Conservation (phyloP, 2,888 invertebrate genomes). For the Acronicta leporina region DNA sequence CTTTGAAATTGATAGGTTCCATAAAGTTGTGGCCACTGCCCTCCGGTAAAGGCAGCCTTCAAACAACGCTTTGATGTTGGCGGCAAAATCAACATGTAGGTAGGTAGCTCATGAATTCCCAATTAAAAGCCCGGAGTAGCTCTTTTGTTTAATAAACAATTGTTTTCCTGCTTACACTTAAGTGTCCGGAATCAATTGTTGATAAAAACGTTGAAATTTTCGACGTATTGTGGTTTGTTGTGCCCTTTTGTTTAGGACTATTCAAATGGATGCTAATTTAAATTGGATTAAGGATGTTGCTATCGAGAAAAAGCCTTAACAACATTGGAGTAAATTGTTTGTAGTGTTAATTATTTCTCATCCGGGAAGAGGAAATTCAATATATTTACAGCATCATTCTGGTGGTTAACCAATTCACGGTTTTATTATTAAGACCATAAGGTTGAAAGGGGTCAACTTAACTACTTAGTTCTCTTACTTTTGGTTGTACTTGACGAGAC, state of each 20-base stretch:
- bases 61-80: conserved; percentile 54
- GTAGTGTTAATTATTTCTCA: not conserved
- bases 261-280: conserved; percentile 39
- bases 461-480: too few relatives aligned
- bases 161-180: conserved; percentile 29
- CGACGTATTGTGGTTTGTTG: conserved; percentile 20
- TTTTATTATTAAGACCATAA: too few relatives aligned
- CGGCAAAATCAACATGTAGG: conserved; percentile 49
- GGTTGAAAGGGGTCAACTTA: too few relatives aligned
- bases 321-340: not conserved
- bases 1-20: conserved; percentile 50
- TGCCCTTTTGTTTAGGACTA: conserved; percentile 20
- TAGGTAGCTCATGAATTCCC: conserved; percentile 49
- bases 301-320: not conserved
- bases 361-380: not conserved
- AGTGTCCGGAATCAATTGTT: conserved; percentile 42
- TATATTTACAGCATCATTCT: too few relatives aligned
- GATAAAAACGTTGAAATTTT: conserved; percentile 17
- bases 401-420: too few relatives aligned
- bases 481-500: too few relatives aligned
- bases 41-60: conserved; percentile 20
- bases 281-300: conserved; percentile 35
- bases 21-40: conserved; percentile 44
- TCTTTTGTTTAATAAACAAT: conserved; percentile 50
- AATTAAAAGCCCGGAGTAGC: conserved; percentile 37